Conservation (phyloP, 2,797 vertebrate genomes). For the Chlorospingus flavigularis region DNA sequence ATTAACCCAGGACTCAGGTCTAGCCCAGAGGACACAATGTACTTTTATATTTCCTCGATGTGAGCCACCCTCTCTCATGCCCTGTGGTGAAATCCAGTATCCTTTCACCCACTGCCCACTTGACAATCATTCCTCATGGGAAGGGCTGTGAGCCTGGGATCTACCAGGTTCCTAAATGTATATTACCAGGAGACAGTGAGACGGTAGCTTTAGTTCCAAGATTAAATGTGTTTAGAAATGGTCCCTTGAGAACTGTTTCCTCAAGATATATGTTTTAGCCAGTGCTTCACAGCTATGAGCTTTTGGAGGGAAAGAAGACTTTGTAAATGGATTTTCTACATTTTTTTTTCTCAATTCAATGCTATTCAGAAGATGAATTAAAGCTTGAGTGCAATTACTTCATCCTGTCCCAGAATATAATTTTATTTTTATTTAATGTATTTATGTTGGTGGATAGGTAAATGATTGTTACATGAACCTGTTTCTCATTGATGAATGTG, state of each 20-base stretch:
- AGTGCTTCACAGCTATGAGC: background rate
- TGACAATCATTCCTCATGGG: background rate
- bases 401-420: background rate
- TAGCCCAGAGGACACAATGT: background rate
- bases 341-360: background rate
- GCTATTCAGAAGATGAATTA: constrained; percentile 7
- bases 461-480: constrained; percentile 1
- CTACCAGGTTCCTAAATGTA: background rate
- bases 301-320: background rate
- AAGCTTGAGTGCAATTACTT: background rate
- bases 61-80: background rate
- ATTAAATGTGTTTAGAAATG: background rate
- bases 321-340: background rate
- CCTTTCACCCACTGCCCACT: background rate
- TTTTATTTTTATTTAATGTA: constrained; percentile 26
- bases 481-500: constrained; percentile 23
- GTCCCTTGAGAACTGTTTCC: background rate
- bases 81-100: background rate
- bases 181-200: background rate
- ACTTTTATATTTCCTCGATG: fast-evolving
- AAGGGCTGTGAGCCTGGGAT: background rate
- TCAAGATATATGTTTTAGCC: background rate
- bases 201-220: background rate
- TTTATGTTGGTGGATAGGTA: constrained; percentile 1
- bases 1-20: background rate